Evolutionary conservation across 2,888 invertebrate species (phyloP).

Genomic region (Plebejus melissa): DNA sequence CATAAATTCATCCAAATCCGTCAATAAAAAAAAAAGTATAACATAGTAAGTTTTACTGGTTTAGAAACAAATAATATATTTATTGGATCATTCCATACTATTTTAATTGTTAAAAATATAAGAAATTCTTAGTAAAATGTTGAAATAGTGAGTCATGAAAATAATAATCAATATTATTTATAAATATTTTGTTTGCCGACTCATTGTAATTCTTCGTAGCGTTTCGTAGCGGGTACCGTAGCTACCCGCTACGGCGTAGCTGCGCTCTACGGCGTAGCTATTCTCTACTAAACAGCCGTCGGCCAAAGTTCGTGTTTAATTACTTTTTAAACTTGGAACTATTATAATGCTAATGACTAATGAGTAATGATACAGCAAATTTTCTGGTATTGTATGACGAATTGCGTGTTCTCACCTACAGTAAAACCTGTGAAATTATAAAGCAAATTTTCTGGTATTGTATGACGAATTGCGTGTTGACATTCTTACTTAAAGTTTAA

Average conservation of each 20-base stretch:
- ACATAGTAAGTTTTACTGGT: too few relatives aligned
- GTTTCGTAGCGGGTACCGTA: not conserved
- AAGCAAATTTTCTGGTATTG: not conserved
- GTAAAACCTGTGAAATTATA: not conserved
- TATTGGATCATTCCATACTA: too few relatives aligned
- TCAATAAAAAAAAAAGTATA: too few relatives aligned
- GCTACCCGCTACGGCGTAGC: not conserved
- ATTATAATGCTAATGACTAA: too few relatives aligned
- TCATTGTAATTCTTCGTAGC: not conserved
- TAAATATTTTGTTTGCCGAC: not conserved
- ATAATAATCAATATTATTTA: not conserved
- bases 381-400: too few relatives aligned
- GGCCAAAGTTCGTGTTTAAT: not conserved
- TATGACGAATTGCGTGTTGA: not conserved
- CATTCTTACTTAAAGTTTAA: not conserved
- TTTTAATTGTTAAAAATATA: too few relatives aligned
- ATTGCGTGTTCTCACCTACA: not conserved
- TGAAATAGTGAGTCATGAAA: not conserved
- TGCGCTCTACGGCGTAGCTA: not conserved
- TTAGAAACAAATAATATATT: too few relatives aligned
- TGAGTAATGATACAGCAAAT: not conserved
- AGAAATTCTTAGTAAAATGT: not conserved
- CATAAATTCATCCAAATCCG: too few relatives aligned
- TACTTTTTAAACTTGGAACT: not conserved
- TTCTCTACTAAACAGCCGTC: not conserved